Conservation (phyloP, 35 echinoderm and acorn worm genomes). For the Ophiothrix spiculata region DNA sequence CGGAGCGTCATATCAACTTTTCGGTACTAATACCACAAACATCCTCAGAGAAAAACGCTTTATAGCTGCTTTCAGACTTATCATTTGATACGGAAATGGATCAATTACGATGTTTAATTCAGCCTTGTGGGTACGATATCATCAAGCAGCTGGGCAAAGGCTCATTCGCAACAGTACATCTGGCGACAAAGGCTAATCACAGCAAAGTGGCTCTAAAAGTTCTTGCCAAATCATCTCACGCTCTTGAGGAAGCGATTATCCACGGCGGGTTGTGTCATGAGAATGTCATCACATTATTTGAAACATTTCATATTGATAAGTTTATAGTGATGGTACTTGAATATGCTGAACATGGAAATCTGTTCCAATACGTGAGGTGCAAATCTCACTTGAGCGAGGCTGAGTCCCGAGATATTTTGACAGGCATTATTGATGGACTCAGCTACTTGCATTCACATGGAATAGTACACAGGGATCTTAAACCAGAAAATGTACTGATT, state of each 20-base stretch:
- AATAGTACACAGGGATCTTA: neutral
- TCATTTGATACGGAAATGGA: no score
- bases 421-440: neutral
- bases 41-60: no score
- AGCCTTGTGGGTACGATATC: neutral
- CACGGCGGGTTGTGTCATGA: neutral
- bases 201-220: neutral
- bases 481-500: neutral
- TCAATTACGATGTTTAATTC: no score
- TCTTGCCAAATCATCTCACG: neutral
- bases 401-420: neutral
- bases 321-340: neutral
- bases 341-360: neutral
- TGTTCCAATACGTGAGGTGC: neutral
- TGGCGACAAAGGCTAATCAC: neutral
- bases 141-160: neutral
- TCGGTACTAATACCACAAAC: no score
- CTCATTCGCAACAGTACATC: neutral
- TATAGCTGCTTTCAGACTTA: no score
- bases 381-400: neutral
- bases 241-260: neutral
- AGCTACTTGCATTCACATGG: neutral
- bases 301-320: neutral
- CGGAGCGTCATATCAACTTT: no score
- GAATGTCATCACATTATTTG: neutral